phyloP scores from a whole-genome alignment of 1,140 invertebrate species.

The Drosophila pseudoobscura region DNA sequence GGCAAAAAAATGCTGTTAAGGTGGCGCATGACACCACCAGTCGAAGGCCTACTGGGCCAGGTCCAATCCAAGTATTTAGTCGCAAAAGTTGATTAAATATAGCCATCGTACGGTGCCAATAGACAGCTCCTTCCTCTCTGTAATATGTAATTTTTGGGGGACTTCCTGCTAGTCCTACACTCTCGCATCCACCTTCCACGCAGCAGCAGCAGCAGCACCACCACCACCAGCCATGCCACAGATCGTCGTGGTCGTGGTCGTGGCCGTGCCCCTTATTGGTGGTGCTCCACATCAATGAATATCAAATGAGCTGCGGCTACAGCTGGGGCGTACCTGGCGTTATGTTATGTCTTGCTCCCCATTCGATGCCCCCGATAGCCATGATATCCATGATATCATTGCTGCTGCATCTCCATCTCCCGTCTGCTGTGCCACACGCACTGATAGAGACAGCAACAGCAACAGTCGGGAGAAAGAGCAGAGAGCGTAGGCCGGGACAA shows the following conservation, averaged over 20 bases:
- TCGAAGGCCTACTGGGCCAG: constrained; percentile 59
- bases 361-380: constrained; percentile 43
- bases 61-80: constrained; percentile 66
- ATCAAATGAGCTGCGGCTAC: constrained; percentile 61
- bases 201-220: not conserved
- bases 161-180: constrained; percentile 52
- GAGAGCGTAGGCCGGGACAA: constrained; percentile 73
- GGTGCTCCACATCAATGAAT: constrained; percentile 76
- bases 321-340: constrained; percentile 52
- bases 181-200: constrained; percentile 17
- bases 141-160: not conserved
- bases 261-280: constrained; percentile 34
- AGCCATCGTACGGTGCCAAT: constrained; percentile 21
- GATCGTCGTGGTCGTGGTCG: constrained; percentile 31
- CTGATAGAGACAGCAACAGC: constrained; percentile 16
- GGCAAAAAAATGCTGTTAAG: constrained; percentile 75
- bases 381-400: constrained; percentile 47
- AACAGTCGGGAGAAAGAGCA: constrained; percentile 25
- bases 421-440: constrained; percentile 38
- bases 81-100: constrained; percentile 37
- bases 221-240: not conserved
- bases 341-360: constrained; percentile 70
- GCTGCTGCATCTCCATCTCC: constrained; percentile 55
- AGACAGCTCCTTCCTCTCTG: not conserved
- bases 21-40: constrained; percentile 73